Percentiles rank a stretch among this genome's conserved stretches.
These are phyloP conservation scores for Misgurnus mizolepis DNA, from an alignment of 2,113 vertebrate genomes.

Conservation along the genomic window DNA sequence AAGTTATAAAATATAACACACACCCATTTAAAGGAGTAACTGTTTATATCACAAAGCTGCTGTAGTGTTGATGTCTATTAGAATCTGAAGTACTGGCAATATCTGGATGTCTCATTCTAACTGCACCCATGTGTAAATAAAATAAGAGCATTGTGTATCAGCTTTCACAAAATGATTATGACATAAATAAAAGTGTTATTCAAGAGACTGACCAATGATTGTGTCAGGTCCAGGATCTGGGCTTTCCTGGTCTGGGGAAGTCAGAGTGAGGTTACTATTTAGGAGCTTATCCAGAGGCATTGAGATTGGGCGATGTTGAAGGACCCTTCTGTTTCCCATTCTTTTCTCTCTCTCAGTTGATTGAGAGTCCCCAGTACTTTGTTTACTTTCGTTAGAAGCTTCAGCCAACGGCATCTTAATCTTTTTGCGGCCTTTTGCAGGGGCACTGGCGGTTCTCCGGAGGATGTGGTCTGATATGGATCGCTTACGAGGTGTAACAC, in stretches of 20 bases:
- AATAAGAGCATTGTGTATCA: not conserved
- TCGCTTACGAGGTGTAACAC: constrained; percentile 78
- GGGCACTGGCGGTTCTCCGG: constrained; percentile 92
- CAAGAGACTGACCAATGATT: constrained; percentile 74
- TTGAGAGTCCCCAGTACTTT: constrained; percentile 67
- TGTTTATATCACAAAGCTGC: not conserved
- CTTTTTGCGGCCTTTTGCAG: constrained; percentile 93
- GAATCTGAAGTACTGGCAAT: not conserved
- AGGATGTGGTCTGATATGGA: constrained; percentile 89
- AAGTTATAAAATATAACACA: too few relatives aligned
- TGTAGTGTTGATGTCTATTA: not conserved
- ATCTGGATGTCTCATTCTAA: not conserved
- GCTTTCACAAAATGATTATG: not conserved
- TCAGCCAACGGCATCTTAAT: constrained; percentile 88
- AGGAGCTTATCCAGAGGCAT: constrained; percentile 90
- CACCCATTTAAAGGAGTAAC: too few relatives aligned
- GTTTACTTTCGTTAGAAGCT: constrained; percentile 76
- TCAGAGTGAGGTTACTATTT: constrained; percentile 73
- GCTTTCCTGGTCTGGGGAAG: constrained; percentile 65
- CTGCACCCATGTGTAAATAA: not conserved
- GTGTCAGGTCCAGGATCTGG: constrained; percentile 66
- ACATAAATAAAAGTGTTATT: not conserved
- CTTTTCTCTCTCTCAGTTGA: constrained; percentile 66
- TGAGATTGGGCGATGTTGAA: constrained; percentile 85
- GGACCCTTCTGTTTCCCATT: constrained; percentile 57